phyloP scores from a whole-genome alignment of 2,113 vertebrate genomes.

The zebrafish (Danio rerio) region DNA sequence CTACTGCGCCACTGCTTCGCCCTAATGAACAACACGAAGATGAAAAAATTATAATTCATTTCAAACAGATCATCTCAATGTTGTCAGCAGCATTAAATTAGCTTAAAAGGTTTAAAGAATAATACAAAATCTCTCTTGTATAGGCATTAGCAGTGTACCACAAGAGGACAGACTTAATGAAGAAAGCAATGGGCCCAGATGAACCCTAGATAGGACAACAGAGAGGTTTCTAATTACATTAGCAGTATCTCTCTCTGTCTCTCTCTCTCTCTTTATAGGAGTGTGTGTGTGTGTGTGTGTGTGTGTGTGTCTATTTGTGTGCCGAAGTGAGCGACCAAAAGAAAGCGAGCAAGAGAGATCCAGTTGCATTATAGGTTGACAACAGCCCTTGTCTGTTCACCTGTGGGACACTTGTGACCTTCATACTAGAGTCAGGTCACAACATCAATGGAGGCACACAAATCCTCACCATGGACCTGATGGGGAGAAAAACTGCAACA shows the following conservation, averaged over 20 bases:
- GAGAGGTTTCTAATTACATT: slow-evolving; percentile 42
- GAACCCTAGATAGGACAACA: slow-evolving; percentile 29
- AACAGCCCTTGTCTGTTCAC: slow-evolving; percentile 14
- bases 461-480: neutral
- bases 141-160: neutral
- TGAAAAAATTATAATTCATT: neutral
- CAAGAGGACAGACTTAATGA: slow-evolving; percentile 21
- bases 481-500: neutral
- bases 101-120: neutral
- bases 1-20: too few species aligned
- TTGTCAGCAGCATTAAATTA: neutral
- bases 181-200: slow-evolving; percentile 24
- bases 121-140: neutral
- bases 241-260: slow-evolving; percentile 4
- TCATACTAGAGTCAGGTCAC: neutral
- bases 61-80: neutral
- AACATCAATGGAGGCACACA: neutral
- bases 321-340: slow-evolving; percentile 5
- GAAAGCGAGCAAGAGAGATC: slow-evolving; percentile 21
- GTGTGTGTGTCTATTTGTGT: neutral
- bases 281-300: neutral
- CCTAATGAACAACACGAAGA: neutral
- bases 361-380: slow-evolving; percentile 42
- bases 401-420: slow-evolving; percentile 32
- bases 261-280: neutral